Conservation (phyloP, 2,888 invertebrate genomes). For the Hypsopygia costalis region DNA sequence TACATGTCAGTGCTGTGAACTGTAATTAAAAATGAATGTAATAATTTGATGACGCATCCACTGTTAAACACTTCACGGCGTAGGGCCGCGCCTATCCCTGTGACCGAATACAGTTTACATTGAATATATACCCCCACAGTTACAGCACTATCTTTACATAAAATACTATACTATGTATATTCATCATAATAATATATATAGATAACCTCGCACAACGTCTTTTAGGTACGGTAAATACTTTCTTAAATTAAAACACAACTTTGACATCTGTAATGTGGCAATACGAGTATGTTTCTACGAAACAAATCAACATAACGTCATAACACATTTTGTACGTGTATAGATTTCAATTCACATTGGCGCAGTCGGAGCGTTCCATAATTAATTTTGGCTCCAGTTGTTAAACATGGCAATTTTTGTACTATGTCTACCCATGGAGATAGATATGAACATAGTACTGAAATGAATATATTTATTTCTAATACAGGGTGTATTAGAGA, state of each 20-base stretch:
- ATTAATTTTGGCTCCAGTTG: no score
- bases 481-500: no score
- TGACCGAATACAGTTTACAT: slow-evolving; percentile 32
- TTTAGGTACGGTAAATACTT: slow-evolving; percentile 15
- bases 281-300: neutral
- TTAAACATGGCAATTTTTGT: no score
- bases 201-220: slow-evolving; percentile 1
- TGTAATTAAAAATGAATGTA: neutral
- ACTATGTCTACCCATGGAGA: no score
- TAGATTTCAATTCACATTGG: no score
- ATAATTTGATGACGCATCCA: neutral
- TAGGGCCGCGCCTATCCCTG: slow-evolving; percentile 27
- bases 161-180: slow-evolving; percentile 19
- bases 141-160: slow-evolving; percentile 17
- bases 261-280: neutral
- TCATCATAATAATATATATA: neutral
- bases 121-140: slow-evolving; percentile 16
- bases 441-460: no score
- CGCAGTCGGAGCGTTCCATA: no score
- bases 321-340: slow-evolving; percentile 9
- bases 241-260: neutral
- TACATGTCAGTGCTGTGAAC: slow-evolving; percentile 3
- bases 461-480: no score
- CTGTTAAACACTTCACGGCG: neutral
- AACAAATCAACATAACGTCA: neutral